These are phyloP conservation scores for Pipistrellus kuhlii DNA, from an alignment of 2,797 vertebrate genomes.

Conservation along the genomic window DNA sequence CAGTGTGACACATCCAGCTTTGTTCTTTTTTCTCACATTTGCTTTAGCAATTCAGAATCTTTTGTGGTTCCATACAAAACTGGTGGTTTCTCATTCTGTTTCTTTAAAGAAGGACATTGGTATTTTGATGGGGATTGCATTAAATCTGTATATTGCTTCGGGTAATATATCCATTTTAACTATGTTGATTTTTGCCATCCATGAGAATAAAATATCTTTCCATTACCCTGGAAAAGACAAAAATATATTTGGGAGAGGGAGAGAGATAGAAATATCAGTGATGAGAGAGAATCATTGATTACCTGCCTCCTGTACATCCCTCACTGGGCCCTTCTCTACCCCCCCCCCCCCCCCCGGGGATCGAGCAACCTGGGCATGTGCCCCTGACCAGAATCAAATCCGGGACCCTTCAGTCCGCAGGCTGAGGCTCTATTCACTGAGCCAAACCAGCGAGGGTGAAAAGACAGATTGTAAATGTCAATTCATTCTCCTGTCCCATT, in stretches of 20 bases:
- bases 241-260: background rate
- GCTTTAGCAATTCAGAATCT: background rate
- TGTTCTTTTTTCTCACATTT: background rate
- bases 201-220: background rate
- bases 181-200: background rate
- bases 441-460: background rate
- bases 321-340: no score
- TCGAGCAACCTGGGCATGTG: no score
- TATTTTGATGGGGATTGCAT: background rate
- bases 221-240: background rate
- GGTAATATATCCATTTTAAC: background rate
- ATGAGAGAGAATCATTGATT: no score
- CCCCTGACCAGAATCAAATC: no score
- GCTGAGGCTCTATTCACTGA: no score
- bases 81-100: background rate
- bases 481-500: background rate
- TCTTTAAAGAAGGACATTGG: background rate
- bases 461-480: background rate
- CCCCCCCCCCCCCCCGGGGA: no score
- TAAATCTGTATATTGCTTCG: background rate
- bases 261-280: no score
- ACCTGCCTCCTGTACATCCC: no score
- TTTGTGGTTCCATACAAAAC: background rate
- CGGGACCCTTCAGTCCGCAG: no score
- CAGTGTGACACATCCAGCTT: background rate